Evolutionary conservation across 1,140 invertebrate genomes (phyloP).

Genomic region (Drosophila teissieri): DNA sequence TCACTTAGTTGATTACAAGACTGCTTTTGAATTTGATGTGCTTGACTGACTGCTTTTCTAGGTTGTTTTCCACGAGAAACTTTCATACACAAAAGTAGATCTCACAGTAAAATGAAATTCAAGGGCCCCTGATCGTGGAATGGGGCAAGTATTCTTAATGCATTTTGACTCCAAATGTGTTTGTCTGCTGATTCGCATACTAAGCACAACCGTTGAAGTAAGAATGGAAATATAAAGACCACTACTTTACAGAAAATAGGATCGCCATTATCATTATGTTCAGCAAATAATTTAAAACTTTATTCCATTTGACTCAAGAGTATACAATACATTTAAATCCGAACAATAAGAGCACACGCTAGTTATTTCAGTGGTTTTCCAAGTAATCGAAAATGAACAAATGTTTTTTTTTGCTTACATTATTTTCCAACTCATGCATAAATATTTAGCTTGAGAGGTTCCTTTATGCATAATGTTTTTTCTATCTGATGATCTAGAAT

Average conservation of each 20-base stretch:
- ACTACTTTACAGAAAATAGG: conserved; percentile 14
- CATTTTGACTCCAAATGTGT: conserved; percentile 4
- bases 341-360: neutral
- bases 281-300: conserved; percentile 1
- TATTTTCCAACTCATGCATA: conserved; percentile 65
- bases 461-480: conserved; percentile 1
- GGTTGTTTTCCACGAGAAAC: conserved; percentile 15
- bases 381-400: conserved; percentile 48
- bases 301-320: conserved; percentile 1
- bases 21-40: conserved; percentile 12
- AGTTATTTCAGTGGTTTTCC: conserved; percentile 36
- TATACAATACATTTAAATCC: conserved; percentile 3
- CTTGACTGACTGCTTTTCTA: conserved; percentile 34
- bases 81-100: conserved; percentile 12
- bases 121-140: neutral
- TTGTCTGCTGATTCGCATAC: conserved; percentile 43
- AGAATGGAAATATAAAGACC: conserved; percentile 7
- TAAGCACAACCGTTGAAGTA: conserved; percentile 27
- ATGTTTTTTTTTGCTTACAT: conserved; percentile 52
- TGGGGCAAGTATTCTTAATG: neutral
- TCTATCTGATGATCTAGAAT: neutral
- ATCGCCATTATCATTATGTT: conserved; percentile 8
- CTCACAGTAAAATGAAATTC: conserved; percentile 9
- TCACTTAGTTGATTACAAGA: conserved; percentile 49
- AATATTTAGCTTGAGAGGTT: conserved; percentile 61